Percentiles rank a stretch among this genome's conserved stretches.
These are phyloP conservation scores for Heliconius erato DNA, from an alignment of 2,888 invertebrate species.

Conservation along the genomic window DNA sequence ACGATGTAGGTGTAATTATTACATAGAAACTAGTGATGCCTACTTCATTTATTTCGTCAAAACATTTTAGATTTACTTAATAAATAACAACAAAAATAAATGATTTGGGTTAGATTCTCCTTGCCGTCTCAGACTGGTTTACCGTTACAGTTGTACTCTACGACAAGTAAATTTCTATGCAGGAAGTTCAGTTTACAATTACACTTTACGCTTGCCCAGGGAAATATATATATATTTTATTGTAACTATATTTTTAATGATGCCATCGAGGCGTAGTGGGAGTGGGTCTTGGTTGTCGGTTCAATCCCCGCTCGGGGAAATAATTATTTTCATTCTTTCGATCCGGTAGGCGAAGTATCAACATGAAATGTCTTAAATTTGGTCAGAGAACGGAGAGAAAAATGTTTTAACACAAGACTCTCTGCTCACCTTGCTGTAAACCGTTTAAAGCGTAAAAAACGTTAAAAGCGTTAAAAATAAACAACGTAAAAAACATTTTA, in stretches of 20 bases:
- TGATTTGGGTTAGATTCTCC: too few relatives aligned
- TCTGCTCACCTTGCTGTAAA: background rate
- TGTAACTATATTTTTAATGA: conserved; percentile 1
- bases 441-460: background rate
- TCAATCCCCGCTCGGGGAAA: background rate
- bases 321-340: background rate
- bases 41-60: background rate
- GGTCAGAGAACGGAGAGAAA: background rate
- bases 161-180: background rate
- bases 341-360: background rate
- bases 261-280: background rate
- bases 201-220: background rate
- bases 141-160: background rate
- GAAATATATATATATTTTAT: background rate
- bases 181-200: background rate
- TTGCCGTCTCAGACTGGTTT: background rate
- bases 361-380: background rate
- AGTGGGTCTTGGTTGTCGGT: background rate
- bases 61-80: background rate
- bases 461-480: too few relatives aligned
- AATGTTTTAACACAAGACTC: background rate
- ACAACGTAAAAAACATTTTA: too few relatives aligned
- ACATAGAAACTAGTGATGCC: too few relatives aligned
- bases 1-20: background rate
- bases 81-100: too few relatives aligned